A percentile compares a stretch with the other conserved stretches of the same genome.
phyloP scores from a whole-genome alignment of 2,113 vertebrate species.

The Triplophysa rosa region DNA sequence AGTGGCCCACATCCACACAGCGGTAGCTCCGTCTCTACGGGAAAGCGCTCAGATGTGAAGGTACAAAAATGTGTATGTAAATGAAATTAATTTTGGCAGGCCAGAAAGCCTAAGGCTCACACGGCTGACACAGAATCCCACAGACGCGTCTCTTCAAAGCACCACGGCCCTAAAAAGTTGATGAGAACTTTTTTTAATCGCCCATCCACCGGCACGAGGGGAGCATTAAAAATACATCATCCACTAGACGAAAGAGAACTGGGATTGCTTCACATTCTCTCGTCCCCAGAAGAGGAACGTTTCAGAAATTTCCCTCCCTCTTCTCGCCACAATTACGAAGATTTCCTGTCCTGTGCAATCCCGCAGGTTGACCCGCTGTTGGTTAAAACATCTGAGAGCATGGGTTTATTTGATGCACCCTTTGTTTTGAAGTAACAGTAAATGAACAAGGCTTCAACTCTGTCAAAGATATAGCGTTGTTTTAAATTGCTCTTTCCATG shows the following conservation, averaged over 20 bases:
- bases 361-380: not conserved
- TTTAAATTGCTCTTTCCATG: too few species aligned
- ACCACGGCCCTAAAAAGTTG: slow-evolving; percentile 48
- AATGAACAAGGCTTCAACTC: not conserved
- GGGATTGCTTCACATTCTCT: slow-evolving; percentile 30
- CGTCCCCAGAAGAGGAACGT: slow-evolving; percentile 25
- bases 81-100: slow-evolving; percentile 42
- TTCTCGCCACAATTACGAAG: slow-evolving; percentile 11
- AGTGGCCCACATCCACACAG: slow-evolving; percentile 10
- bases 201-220: slow-evolving; percentile 29
- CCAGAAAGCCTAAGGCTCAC: slow-evolving; percentile 33
- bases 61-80: slow-evolving; percentile 33
- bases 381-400: slow-evolving; percentile 4
- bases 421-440: not conserved
- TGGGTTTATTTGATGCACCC: not conserved
- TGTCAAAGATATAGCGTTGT: too few species aligned
- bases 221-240: slow-evolving; percentile 57
- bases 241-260: slow-evolving; percentile 45
- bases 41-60: slow-evolving; percentile 12
- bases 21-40: not conserved
- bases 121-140: slow-evolving; percentile 36
- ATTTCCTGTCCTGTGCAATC: not conserved
- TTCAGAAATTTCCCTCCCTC: slow-evolving; percentile 22
- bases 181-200: slow-evolving; percentile 44
- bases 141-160: slow-evolving; percentile 38